phyloP scores from a whole-genome alignment of 1,140 invertebrate genomes.

The Nilaparvata lugens region DNA sequence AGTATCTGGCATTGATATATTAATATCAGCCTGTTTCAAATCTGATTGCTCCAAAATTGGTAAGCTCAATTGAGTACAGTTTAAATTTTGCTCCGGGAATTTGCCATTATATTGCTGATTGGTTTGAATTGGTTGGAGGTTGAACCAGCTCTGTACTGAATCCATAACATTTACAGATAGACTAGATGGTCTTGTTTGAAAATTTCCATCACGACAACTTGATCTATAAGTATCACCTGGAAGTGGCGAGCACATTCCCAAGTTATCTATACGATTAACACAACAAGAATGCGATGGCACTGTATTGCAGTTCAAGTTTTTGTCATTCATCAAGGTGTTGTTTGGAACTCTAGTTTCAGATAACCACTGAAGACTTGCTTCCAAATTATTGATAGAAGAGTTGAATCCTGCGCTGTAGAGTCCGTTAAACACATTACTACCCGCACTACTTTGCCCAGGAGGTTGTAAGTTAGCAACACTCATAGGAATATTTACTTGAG shows the following conservation, averaged over 20 bases:
- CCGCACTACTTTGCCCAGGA: too few species aligned
- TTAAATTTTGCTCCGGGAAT: slow-evolving; percentile 10
- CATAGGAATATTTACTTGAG: too few species aligned
- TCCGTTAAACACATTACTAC: too few species aligned
- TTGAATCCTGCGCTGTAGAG: slow-evolving; percentile 6
- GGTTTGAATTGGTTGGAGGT: slow-evolving; percentile 1
- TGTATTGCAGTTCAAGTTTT: slow-evolving; percentile 13
- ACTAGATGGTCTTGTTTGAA: slow-evolving; percentile 7
- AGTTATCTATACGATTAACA: slow-evolving; percentile 11
- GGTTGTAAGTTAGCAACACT: too few species aligned
- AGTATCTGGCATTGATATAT: slow-evolving; percentile 6
- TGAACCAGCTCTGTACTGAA: slow-evolving; percentile 16
- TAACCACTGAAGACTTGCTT: slow-evolving; percentile 14
- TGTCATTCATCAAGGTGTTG: slow-evolving; percentile 3
- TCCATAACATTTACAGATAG: slow-evolving; percentile 10
- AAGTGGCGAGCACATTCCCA: slow-evolving; percentile 13
- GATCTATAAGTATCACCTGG: slow-evolving; percentile 5
- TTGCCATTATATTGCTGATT: slow-evolving; percentile 8
- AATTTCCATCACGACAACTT: not conserved
- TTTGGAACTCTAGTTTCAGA: slow-evolving; percentile 12
- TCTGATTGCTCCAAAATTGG: slow-evolving; percentile 10
- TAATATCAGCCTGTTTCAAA: slow-evolving; percentile 15
- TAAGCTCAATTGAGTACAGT: slow-evolving; percentile 4
- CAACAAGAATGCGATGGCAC: slow-evolving; percentile 12
- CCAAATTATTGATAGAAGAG: slow-evolving; percentile 4